phyloP scores from a whole-genome alignment of 2,113 vertebrate genomes.

The Larimichthys crocea region DNA sequence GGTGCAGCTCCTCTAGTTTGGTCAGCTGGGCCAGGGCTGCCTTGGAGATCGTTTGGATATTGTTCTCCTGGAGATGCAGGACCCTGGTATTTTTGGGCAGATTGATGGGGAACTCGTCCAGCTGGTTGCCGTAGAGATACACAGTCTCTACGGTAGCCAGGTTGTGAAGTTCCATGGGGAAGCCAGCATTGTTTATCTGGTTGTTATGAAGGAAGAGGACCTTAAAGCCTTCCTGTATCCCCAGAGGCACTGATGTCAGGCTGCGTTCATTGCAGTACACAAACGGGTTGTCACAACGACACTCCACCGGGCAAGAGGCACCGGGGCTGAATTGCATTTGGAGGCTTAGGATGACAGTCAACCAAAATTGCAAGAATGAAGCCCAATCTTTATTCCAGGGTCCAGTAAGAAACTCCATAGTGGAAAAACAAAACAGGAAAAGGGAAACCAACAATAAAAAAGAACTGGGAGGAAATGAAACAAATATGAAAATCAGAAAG shows the following conservation, averaged over 20 bases:
- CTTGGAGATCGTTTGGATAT: constrained; percentile 98
- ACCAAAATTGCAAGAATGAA: constrained; percentile 90
- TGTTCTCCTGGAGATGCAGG: constrained; percentile 98
- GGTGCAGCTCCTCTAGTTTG: constrained; percentile 93
- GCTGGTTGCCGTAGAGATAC: constrained; percentile 95
- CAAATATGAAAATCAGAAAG: constrained; percentile 69
- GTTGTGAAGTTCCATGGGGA: constrained; percentile 94
- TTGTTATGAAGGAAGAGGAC: constrained; percentile 99
- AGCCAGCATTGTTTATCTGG: constrained; percentile 99
- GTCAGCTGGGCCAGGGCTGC: constrained; percentile 93
- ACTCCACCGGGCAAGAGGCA: constrained; percentile 91
- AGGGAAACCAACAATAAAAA: constrained; percentile 66
- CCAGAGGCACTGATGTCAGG: constrained; percentile 99
- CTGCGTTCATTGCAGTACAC: constrained; percentile 99
- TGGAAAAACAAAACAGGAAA: constrained; percentile 76
- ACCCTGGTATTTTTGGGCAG: constrained; percentile 93
- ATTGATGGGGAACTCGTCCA: constrained; percentile 98
- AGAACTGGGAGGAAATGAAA: constrained; percentile 51
- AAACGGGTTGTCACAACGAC: constrained; percentile 94
- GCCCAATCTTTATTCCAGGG: constrained; percentile 91
- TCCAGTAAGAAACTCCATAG: constrained; percentile 92
- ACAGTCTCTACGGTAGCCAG: constrained; percentile 95
- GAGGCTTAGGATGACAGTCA: constrained; percentile 91
- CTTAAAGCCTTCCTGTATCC: constrained; percentile 94
- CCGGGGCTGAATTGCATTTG: constrained; percentile 88